These are phyloP conservation scores for Octonoba sinensis DNA, from an alignment of 2,888 invertebrate species.

Conservation along the genomic window DNA sequence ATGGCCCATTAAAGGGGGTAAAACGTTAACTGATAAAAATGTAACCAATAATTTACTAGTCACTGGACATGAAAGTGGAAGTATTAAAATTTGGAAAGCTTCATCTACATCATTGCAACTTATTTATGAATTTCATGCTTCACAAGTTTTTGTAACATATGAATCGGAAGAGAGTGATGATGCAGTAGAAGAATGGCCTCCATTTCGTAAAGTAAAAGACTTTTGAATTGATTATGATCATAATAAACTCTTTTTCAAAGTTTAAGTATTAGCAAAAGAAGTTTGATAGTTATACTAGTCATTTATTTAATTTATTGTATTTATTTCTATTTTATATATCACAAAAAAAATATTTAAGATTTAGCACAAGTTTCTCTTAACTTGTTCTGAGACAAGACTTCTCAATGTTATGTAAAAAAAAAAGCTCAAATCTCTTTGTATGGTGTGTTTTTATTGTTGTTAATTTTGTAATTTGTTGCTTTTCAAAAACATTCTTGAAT, in stretches of 20 bases:
- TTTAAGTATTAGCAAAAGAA: too few species aligned
- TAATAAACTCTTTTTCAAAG: background rate
- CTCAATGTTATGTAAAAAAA: too few species aligned
- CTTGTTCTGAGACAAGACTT: too few species aligned
- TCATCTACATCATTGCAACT: constrained; percentile 85
- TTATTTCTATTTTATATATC: too few species aligned
- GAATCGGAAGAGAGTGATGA: constrained; percentile 71
- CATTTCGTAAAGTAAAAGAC: constrained; percentile 84
- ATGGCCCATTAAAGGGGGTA: constrained; percentile 89
- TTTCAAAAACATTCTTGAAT: too few species aligned
- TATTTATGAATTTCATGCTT: constrained; percentile 73
- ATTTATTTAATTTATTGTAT: too few species aligned
- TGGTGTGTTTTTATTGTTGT: too few species aligned
- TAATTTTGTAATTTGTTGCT: too few species aligned
- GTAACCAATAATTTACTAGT: constrained; percentile 73
- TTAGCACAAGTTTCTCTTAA: too few species aligned
- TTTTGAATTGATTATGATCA: background rate
- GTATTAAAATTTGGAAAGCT: constrained; percentile 95
- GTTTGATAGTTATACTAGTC: too few species aligned
- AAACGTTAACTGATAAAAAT: constrained; percentile 72
- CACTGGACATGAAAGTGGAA: constrained; percentile 97
- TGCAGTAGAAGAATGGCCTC: constrained; percentile 80
- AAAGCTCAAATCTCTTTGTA: too few species aligned
- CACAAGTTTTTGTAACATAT: constrained; percentile 69
- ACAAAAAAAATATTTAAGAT: too few species aligned